Conservation (phyloP, 1,140 invertebrate species). For the Drosophila takahashii region DNA sequence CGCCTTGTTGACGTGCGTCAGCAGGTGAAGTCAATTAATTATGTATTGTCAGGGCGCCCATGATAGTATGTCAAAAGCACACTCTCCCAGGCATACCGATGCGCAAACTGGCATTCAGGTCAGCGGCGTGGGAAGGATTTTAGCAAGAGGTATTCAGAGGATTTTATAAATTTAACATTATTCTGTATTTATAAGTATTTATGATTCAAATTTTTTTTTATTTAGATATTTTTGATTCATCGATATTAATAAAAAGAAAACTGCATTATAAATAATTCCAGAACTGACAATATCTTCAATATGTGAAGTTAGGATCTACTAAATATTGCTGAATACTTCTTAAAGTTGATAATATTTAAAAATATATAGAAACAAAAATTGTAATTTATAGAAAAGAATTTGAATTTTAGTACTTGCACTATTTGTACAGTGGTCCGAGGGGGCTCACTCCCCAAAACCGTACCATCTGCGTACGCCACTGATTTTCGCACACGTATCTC, state of each 20-base stretch:
- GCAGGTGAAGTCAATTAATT: constrained; percentile 68
- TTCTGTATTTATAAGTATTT: too few relatives aligned
- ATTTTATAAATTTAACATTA: neutral
- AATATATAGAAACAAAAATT: too few relatives aligned
- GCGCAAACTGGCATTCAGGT: neutral
- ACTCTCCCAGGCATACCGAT: constrained; percentile 9
- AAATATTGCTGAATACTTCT: too few relatives aligned
- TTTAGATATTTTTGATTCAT: too few relatives aligned
- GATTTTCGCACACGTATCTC: constrained; percentile 11
- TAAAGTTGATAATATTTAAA: too few relatives aligned
- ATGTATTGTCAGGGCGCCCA: constrained; percentile 61
- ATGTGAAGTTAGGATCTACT: too few relatives aligned
- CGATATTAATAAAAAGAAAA: too few relatives aligned
- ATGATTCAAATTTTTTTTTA: too few relatives aligned
- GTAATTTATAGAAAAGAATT: too few relatives aligned
- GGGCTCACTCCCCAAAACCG: neutral
- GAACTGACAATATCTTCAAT: too few relatives aligned
- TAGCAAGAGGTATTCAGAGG: neutral
- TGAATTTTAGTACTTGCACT: too few relatives aligned
- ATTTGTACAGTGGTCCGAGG: neutral
- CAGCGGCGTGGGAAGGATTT: neutral
- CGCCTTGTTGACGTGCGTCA: constrained; percentile 65
- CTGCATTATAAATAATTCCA: too few relatives aligned
- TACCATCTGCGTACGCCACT: constrained; percentile 1
- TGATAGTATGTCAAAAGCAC: constrained; percentile 39